Evolutionary conservation across 2,888 invertebrate genomes (phyloP), one percentile per base, ranked within the genome.

Genomic region (Sinopyrophorus schimmeli): DNA sequence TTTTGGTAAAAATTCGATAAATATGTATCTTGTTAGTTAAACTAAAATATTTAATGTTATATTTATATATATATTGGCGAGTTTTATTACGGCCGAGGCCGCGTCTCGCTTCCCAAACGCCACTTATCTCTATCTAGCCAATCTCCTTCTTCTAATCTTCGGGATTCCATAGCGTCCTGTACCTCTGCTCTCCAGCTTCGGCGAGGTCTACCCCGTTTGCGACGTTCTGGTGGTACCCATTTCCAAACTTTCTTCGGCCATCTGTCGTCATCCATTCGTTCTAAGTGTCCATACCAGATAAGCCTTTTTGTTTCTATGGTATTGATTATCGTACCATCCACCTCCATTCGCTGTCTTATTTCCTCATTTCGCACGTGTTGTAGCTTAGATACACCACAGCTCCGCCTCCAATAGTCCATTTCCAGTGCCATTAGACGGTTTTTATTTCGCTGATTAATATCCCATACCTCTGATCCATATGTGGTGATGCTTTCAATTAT

Each of bases 351-450:
- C 5, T 10, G 5, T 5, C n/a, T 5, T 3, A 27, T 27, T 12
- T 27, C 11, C n/a, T 24, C 24, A 7, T 24, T 24, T 20, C 20
- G 5, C 6, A 20, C 20, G 5, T 5, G 27, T 10, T 27, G 5
- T 3, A 27, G 27, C 12, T 12, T 27, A 10, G 27, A 10, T 4
- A 27, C 2, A 14, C 27, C 27, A 14, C 27, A 27, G 12, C 27
- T 11, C 4, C 27, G 27, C 11, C 27, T 27, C 27, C 27, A 27
- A 3, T 12, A 27, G 5, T 27, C 2, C 27, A 27, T 27, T 27
- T 27, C 27, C 5, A 10, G 5, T 11, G 27, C 11, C 4, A 3
- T 3, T 5, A 27, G 5, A 12, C 12, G 10, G 11, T 5, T 3
- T 5, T 10, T 27, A 27, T 27, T 27, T n/a, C 11, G 3, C 12